Evolutionary conservation across 2,113 vertebrate species (phyloP).

Genomic region (Amphiprion ocellaris): DNA sequence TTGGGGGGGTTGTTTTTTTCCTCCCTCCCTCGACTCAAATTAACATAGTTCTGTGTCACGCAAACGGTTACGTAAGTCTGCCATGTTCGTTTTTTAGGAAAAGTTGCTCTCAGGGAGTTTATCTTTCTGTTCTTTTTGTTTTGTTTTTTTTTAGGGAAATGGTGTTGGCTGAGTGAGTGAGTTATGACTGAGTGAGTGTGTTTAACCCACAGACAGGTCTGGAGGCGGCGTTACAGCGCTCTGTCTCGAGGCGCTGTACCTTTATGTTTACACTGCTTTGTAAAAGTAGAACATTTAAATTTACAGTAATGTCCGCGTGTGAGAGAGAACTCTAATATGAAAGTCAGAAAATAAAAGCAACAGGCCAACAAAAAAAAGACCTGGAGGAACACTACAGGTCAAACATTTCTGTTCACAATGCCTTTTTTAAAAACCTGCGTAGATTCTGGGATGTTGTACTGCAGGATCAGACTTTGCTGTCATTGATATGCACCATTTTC

Average conservation of each 20-base stretch:
- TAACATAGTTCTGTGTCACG: conserved; percentile 84
- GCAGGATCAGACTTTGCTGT: no score
- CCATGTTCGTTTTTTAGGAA: conserved; percentile 63
- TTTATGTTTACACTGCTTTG: conserved; percentile 30
- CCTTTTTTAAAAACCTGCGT: no score
- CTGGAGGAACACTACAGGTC: no score
- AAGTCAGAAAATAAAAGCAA: neutral
- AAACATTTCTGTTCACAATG: no score
- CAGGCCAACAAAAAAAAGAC: no score
- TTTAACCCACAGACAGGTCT: conserved; percentile 16
- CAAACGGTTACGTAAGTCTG: conserved; percentile 74
- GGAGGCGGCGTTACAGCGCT: conserved; percentile 10
- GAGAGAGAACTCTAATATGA: neutral
- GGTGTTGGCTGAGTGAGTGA: conserved; percentile 12
- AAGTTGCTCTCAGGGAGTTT: conserved; percentile 51
- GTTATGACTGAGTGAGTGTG: conserved; percentile 30
- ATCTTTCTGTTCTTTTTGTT: conserved; percentile 12
- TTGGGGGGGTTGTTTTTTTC: conserved; percentile 63
- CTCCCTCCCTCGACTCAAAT: conserved; percentile 79
- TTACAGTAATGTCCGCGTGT: neutral
- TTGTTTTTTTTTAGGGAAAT: conserved; percentile 4
- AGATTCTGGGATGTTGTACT: no score
- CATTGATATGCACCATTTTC: no score
- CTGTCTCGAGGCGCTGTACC: conserved; percentile 19
- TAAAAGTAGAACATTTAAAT: conserved; percentile 23